Evolutionary conservation across 2,113 vertebrate genomes (phyloP), one percentile per base, ranked within the genome.

Genomic region (Silurus meridionalis): DNA sequence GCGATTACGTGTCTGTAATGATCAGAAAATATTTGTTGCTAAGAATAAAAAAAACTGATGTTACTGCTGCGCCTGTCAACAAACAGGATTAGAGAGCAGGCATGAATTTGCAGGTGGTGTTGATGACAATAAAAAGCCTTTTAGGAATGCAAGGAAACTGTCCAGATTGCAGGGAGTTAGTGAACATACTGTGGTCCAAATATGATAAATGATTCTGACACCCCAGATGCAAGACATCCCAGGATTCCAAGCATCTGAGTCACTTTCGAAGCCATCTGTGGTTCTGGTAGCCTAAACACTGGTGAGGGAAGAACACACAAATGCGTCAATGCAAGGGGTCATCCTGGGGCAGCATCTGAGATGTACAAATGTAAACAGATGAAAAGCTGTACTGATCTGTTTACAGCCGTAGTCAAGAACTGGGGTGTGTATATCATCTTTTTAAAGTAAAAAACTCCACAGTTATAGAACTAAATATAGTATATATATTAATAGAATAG

Each of bases 1-100:
- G 55, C 57, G 58, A 83, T 87, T 87, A 87, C 3, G 14, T 71
- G 37, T 61, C 60, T 72, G 52, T 55, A 61, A 61, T 83, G 13
- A 72, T 77, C 61, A 50, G 61, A 57, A 60, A 79, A 77, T 14
- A 87, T 28, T 69, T 69, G 69, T 53, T 28, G 86, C 60, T 50
- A 66, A 63, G 55, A 78, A 78, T 79, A 78, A n/a, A 78, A 67
- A 37, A 67, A 53, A 78, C 14, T 14, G 55, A 50, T 57, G 21
- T 21, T 53, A 66, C 60, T 19, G 82, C 28, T 58, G 7, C 64
- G 48, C 58, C 15, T 48, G 46, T 10, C 8, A 25, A 52, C 13
- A 81, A 13, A 50, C 61, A n/a, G 61, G 66, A 4, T 52, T 13
- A 14, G 3, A 25, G 37, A 52, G 19, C 55, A 75, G 7, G 2